Percentiles rank a stretch among this genome's conserved stretches.
phyloP scores from a whole-genome alignment of 2,888 invertebrate species.

The Stenodema calcarata region DNA sequence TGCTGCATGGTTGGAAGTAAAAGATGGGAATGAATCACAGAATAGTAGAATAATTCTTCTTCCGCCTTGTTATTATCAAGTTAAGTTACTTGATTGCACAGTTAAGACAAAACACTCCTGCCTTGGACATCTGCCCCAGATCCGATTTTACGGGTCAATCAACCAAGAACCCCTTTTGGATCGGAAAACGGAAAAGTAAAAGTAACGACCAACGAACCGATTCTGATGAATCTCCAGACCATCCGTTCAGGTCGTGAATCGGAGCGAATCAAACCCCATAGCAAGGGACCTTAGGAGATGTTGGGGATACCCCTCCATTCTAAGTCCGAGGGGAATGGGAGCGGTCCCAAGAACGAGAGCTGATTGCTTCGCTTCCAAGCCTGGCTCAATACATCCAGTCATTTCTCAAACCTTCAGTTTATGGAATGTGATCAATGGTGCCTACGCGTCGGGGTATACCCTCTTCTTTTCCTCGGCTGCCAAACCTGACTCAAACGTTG shows the following conservation, averaged over 20 bases:
- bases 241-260: neutral
- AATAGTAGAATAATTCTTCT: neutral
- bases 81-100: neutral
- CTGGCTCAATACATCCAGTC: slow-evolving; percentile 45
- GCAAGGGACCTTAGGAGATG: neutral
- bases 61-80: neutral
- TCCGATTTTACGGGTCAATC: neutral
- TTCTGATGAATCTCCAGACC: neutral
- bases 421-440: slow-evolving; percentile 48
- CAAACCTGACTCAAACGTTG: neutral
- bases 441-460: neutral
- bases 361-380: slow-evolving; percentile 38
- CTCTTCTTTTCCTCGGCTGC: neutral
- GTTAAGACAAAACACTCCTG: neutral
- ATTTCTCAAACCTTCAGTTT: slow-evolving; percentile 48
- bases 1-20: too few relatives aligned
- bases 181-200: neutral
- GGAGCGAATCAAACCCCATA: neutral
- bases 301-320: neutral
- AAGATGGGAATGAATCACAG: neutral
- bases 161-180: neutral
- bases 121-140: neutral
- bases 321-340: neutral
- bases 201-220: neutral
- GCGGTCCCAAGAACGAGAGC: slow-evolving; percentile 12